Evolutionary conservation across 64 coral and sea anemone genomes (phyloP), one percentile per base, ranked within the genome.

Genomic region (Exaiptasia diaphana): DNA sequence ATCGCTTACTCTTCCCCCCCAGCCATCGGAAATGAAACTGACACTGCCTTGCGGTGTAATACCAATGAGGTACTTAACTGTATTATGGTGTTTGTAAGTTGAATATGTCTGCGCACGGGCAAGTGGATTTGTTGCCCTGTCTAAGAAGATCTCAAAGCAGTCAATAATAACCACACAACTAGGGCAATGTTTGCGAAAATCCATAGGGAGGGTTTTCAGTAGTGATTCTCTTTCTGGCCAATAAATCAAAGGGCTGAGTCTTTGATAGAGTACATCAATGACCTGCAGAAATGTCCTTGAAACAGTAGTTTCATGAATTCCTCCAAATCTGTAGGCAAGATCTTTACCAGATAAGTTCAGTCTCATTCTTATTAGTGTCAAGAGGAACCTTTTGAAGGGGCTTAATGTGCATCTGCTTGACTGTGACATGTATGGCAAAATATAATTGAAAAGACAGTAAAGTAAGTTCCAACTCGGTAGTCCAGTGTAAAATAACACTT

Each of bases 231-330:
- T 80, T 37, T 57, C 27, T 57, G 77, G 77, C 54, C 77, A 80
- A 58, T 80, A 65, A 80, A 80, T 65, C 54, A 80, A 48, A n/a
- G 59, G 59, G 30, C 77, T 80, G 31, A 80, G 41, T 61, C 77
- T 80, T 62, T 26, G 43, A 35, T 80, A 62, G 24, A 80, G 36
- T 64, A 80, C 61, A 64, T 80, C 55, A 64, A 38, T 63, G 52
- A 61, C 54, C 41, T 65, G 54, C 61, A 64, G 49, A 80, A 80
- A 80, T 39, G 52, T 14, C 14, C 28, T 80, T 39, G 77, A 80
- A 62, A 80, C 77, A 63, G 77, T 80, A 80, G 57, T 64, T 67
- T 37, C 59, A 68, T 82, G 78, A 50, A 82, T 68, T 34, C 48
- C 31, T 15, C 57, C 61, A 67, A 81, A 81, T 67, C 78, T 64